phyloP scores from a whole-genome alignment of 2,113 vertebrate species.

The Eurypyga helias region DNA sequence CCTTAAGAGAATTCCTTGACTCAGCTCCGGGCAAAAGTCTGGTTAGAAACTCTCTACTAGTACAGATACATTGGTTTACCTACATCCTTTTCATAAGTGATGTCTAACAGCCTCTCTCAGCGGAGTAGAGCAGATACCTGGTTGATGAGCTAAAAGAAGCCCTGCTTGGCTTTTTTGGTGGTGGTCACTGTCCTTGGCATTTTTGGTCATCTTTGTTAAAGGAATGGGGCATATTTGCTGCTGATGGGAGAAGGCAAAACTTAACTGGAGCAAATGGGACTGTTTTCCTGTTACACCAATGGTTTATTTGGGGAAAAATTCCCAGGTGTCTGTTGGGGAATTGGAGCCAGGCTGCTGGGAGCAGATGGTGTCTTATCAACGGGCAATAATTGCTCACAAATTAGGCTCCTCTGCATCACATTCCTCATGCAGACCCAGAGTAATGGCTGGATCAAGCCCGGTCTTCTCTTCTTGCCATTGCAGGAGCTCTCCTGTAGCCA shows the following conservation, averaged over 20 bases:
- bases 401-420: background rate
- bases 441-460: background rate
- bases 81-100: accelerated
- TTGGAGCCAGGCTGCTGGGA: background rate
- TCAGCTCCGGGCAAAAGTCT: background rate
- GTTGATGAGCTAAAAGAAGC: background rate
- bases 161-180: background rate
- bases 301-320: background rate
- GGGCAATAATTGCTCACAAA: background rate
- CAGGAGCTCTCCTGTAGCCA: background rate
- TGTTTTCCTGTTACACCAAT: background rate
- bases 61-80: too few relatives aligned
- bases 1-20: background rate
- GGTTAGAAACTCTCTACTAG: background rate
- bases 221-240: accelerated
- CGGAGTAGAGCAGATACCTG: accelerated
- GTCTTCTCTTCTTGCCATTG: background rate
- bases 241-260: background rate
- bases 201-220: background rate
- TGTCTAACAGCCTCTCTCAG: background rate
- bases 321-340: background rate
- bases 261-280: background rate
- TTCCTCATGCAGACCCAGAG: background rate
- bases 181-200: background rate
- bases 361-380: conserved; percentile 24